Evolutionary conservation across 2,888 invertebrate species (phyloP).

Genomic region (Drosophila barbarae): DNA sequence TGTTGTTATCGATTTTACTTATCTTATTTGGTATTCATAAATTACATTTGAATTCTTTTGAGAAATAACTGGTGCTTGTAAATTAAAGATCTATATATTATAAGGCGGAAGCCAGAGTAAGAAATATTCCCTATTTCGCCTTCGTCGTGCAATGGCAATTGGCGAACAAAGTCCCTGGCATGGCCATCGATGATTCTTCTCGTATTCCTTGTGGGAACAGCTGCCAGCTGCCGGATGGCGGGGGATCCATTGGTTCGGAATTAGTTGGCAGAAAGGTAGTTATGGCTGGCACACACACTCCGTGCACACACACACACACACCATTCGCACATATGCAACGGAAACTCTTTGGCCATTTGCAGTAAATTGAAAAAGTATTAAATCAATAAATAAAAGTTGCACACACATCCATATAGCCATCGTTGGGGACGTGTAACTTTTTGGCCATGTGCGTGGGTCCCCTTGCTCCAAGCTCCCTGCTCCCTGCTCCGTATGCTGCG

Average conservation of each 20-base stretch:
- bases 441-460: constrained; percentile 43
- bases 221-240: constrained; percentile 19
- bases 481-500: constrained; percentile 25
- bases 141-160: constrained; percentile 3
- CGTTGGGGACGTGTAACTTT: constrained; percentile 53
- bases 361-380: constrained; percentile 73
- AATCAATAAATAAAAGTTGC: constrained; percentile 72
- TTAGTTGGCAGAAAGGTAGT: constrained; percentile 51
- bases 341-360: constrained; percentile 68
- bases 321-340: constrained; percentile 6
- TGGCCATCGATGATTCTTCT: constrained; percentile 18
- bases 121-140: not conserved
- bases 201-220: constrained; percentile 12
- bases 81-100: not conserved
- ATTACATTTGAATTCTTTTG: not conserved
- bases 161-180: constrained; percentile 14
- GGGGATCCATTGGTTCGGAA: constrained; percentile 13
- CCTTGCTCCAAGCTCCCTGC: constrained; percentile 5
- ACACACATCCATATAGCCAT: constrained; percentile 36
- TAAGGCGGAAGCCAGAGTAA: not conserved
- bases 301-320: constrained; percentile 23
- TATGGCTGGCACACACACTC: constrained; percentile 50
- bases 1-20: not conserved
- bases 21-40: not conserved
- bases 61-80: not conserved